These are phyloP conservation scores for Leptodactylus fallax DNA, from an alignment of 2,797 vertebrate species.

Conservation along the genomic window DNA sequence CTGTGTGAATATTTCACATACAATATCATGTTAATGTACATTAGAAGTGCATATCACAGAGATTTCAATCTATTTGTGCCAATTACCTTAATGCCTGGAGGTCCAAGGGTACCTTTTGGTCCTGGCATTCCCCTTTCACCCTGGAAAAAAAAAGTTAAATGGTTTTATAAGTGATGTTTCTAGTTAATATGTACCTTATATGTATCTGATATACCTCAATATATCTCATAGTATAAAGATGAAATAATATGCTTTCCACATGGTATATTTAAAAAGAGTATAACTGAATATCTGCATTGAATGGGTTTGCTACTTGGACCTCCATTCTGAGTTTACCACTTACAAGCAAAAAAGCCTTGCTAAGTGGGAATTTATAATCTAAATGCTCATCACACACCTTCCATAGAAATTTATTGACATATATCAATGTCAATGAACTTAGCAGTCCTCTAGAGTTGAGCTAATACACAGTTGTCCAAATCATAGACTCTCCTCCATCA, in stretches of 20 bases:
- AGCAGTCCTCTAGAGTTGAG: background rate
- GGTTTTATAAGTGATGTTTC: background rate
- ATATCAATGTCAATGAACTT: background rate
- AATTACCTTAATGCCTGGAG: slow-evolving; percentile 70
- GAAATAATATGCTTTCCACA: no score
- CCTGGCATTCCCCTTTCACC: slow-evolving; percentile 56
- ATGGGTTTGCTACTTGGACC: no score
- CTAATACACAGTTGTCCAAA: background rate
- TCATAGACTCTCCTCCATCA: background rate
- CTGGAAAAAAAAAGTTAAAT: slow-evolving; percentile 21
- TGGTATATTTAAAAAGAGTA: no score
- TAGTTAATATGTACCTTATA: background rate
- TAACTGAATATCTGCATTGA: no score
- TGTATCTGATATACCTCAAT: background rate
- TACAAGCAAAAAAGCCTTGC: no score
- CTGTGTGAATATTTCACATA: background rate
- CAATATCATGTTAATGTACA: background rate
- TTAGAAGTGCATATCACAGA: background rate
- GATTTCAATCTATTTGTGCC: background rate
- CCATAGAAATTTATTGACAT: background rate
- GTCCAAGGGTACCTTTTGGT: slow-evolving; percentile 39
- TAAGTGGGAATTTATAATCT: background rate
- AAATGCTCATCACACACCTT: background rate
- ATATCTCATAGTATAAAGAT: no score
- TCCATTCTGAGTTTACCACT: no score